Conservation (phyloP, 2,113 vertebrate species). For the Etia nguti region DNA sequence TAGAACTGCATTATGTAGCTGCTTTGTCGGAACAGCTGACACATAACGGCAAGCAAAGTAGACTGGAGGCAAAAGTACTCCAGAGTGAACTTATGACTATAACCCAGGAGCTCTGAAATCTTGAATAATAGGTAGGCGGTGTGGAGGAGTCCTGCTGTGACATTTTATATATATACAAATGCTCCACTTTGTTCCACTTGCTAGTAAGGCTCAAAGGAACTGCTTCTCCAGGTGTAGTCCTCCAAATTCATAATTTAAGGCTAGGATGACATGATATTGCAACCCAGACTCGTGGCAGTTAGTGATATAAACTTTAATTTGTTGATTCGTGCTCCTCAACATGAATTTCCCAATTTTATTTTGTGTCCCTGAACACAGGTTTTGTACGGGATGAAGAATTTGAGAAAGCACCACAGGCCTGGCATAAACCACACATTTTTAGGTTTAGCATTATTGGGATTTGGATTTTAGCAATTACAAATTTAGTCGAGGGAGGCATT, state of each 20-base stretch:
- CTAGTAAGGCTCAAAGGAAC: not conserved
- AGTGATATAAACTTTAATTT: not conserved
- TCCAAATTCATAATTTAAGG: not conserved
- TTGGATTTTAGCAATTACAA: not conserved
- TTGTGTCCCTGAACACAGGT: not conserved
- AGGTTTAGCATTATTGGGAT: accelerated
- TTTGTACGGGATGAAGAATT: not conserved
- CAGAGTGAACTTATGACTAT: not conserved
- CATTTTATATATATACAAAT: not conserved
- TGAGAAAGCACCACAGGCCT: not conserved
- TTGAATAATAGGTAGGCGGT: not conserved
- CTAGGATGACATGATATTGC: not conserved
- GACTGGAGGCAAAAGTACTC: not conserved
- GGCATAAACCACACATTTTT: not conserved
- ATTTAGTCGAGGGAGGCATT: not conserved
- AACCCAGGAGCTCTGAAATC: not conserved
- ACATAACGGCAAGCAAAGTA: not conserved
- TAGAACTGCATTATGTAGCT: conserved; percentile 21
- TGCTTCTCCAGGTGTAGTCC: not conserved
- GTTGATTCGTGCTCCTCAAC: not conserved
- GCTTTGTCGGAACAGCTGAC: not conserved
- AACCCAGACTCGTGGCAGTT: not conserved
- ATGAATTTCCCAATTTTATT: not conserved
- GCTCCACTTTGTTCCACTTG: not conserved
- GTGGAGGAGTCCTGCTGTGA: not conserved